Conservation (phyloP, 1,140 invertebrate species). For the Dreissena rostriformis region DNA sequence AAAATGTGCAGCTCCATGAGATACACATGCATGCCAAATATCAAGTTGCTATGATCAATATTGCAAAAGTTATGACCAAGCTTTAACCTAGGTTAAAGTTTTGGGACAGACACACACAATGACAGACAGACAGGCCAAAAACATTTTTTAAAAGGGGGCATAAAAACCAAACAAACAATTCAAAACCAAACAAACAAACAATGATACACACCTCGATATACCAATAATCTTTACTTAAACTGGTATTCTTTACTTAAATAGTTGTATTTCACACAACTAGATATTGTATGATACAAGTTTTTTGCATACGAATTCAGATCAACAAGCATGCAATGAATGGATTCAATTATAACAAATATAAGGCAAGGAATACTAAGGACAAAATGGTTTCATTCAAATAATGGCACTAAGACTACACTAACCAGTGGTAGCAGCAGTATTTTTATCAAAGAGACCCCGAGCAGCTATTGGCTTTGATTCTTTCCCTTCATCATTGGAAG, state of each 20-base stretch:
- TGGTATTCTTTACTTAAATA: background rate
- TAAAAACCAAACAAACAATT: too few relatives aligned
- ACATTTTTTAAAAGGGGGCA: too few relatives aligned
- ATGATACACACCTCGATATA: too few relatives aligned
- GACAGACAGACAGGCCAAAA: too few relatives aligned
- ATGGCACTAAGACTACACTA: background rate
- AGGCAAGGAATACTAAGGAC: background rate
- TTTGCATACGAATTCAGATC: background rate
- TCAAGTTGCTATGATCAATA: too few relatives aligned
- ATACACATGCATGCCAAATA: too few relatives aligned
- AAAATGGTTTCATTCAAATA: background rate
- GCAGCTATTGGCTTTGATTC: slow-evolving; percentile 1
- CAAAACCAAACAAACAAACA: too few relatives aligned
- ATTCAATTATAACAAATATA: background rate
- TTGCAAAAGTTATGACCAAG: too few relatives aligned
- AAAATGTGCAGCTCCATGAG: too few relatives aligned
- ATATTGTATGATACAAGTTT: background rate
- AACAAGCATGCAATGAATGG: background rate
- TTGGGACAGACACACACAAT: too few relatives aligned
- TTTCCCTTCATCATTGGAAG: background rate
- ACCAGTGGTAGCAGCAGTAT: background rate
- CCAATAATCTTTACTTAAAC: too few relatives aligned
- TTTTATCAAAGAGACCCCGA: slow-evolving; percentile 6
- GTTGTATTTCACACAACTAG: background rate
- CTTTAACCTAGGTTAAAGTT: too few relatives aligned